Evolutionary conservation across 1,140 invertebrate genomes (phyloP).

Genomic region (Gonioctena quinquepunctata): DNA sequence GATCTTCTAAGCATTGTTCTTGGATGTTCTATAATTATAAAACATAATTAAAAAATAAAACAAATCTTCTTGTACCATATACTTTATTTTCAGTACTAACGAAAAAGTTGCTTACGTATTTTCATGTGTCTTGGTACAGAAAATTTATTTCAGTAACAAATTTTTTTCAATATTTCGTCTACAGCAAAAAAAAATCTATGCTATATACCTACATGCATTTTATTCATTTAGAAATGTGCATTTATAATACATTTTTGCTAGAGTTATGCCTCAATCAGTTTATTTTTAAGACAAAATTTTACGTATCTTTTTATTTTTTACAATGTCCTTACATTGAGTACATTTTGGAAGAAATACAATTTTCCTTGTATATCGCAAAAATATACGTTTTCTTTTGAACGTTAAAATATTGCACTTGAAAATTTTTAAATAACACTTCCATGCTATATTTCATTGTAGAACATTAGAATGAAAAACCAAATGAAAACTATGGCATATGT

Average conservation of each 20-base stretch:
- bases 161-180: constrained; percentile 32
- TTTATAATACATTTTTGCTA: constrained; percentile 53
- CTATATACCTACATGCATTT: constrained; percentile 47
- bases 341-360: constrained; percentile 46
- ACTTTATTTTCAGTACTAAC: constrained; percentile 11
- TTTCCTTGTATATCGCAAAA: constrained; percentile 45
- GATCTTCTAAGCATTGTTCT: constrained; percentile 36
- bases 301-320: constrained; percentile 50
- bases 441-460: constrained; percentile 28
- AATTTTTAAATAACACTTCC: constrained; percentile 24
- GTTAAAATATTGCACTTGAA: constrained; percentile 49
- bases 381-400: constrained; percentile 42
- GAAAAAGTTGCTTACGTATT: constrained; percentile 24
- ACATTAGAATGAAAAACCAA: constrained; percentile 7
- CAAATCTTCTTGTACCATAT: constrained; percentile 33
- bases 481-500: constrained; percentile 15
- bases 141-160: constrained; percentile 32
- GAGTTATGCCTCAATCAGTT: constrained; percentile 36
- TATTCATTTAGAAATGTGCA: constrained; percentile 54
- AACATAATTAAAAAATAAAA: constrained; percentile 45
- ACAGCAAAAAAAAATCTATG: constrained; percentile 44
- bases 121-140: constrained; percentile 22
- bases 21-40: constrained; percentile 39
- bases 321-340: constrained; percentile 48
- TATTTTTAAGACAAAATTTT: constrained; percentile 41